Percentiles rank a stretch among this genome's conserved stretches.
phyloP scores from a whole-genome alignment of 2,888 invertebrate species.

The Lasioglossum leucozonium region DNA sequence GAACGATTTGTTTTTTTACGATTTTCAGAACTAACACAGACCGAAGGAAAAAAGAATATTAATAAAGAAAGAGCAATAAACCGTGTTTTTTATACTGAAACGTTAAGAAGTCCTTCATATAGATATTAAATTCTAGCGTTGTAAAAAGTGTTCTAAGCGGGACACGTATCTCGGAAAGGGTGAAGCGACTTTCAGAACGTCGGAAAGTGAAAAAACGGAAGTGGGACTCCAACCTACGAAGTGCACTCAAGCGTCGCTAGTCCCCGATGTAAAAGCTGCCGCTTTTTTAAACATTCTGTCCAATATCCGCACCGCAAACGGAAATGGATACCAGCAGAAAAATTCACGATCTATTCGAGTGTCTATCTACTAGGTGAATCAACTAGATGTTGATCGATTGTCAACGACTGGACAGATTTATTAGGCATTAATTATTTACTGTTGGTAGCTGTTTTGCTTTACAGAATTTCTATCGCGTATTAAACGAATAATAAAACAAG shows the following conservation, averaged over 20 bases:
- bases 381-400: not conserved
- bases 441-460: too few species aligned
- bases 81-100: not conserved
- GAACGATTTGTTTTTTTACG: not conserved
- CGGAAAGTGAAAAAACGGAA: constrained; percentile 2
- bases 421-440: not conserved
- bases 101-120: not conserved
- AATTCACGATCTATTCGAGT: not conserved
- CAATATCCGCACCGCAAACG: not conserved
- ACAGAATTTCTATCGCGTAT: too few species aligned
- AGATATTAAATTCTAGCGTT: too few species aligned
- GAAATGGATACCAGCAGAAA: not conserved
- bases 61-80: not conserved
- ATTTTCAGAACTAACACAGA: not conserved
- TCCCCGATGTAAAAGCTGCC: not conserved
- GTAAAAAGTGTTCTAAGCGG: not conserved
- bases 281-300: not conserved
- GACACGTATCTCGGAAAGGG: not conserved
- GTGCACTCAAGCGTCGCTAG: constrained; percentile 10
- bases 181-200: constrained; percentile 5
- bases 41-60: not conserved
- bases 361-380: not conserved
- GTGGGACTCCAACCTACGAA: constrained; percentile 2
- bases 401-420: not conserved
- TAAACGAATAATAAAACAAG: too few species aligned